Base-by-base conservation (phyloP, 2,888 invertebrate species). In the Troides aeacus region DNA sequence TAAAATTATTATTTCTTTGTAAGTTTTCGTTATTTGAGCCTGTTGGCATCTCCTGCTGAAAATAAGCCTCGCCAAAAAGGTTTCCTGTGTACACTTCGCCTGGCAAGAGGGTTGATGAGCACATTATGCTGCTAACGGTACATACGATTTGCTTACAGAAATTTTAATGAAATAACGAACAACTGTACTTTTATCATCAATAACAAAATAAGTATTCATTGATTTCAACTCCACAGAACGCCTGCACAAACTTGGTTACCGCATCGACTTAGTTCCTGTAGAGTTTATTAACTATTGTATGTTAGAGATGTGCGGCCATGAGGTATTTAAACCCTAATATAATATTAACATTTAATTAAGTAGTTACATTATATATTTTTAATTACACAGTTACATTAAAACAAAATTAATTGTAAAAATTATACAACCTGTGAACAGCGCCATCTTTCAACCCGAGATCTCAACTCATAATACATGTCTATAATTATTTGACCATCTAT, bases 231-330 rank as follows among this genome's bases (percentile, higher is more conserved):
- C 23, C 15, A n/a, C 79, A 90, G 90, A 87, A 77, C 78, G 80
- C 2, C 82, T 90, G 0, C 83, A 77, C 64, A 81, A 79, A 66
- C 76, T 86, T 5, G 89, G 89, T 0, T 90, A 81, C 65, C 82
- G 86, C 7, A 84, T 90, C 17, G 82, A 86, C 30, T 72, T 88
- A 0, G 71, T 79, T 0, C 86, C 84, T 0, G 86, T 88, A 0
- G 76, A 81, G 0, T 83, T 73, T 68, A 67, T 82, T 3, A 85
- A 90, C 76, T 85, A 83, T 70, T 90, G 89, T 68, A 77, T 88
- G 72, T 65, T 90, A 36, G 87, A 88, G 73, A 86, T 89, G 78
- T 84, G 85, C 74, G 88, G 86, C 0, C 81, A 85, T 63, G 87
- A 89, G 85, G 89, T 88, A 79, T 76, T 69, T 60, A 36, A 15